Percentiles rank a stretch among this genome's conserved stretches.
Evolutionary conservation across 2,888 invertebrate species (phyloP).

Genomic region (Apotomis turbidana): DNA sequence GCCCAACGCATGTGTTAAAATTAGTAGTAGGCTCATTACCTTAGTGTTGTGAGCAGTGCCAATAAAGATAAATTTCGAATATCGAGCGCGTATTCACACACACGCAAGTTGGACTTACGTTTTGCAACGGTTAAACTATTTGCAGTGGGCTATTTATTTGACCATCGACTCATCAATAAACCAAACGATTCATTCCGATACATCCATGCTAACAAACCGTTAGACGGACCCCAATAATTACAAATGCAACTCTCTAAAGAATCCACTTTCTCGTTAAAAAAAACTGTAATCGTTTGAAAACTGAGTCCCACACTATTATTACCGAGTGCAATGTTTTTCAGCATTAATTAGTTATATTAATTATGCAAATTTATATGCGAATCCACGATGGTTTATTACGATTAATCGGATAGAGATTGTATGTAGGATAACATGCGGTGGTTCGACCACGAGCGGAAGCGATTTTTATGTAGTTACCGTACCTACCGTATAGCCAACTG

Average conservation of each 20-base stretch:
- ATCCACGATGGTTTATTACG: slow-evolving; percentile 75
- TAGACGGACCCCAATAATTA: slow-evolving; percentile 59
- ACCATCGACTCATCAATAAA: slow-evolving; percentile 16
- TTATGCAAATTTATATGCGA: slow-evolving; percentile 80
- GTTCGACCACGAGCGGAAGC: slow-evolving; percentile 25
- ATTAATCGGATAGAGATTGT: slow-evolving; percentile 75
- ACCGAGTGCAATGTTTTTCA: slow-evolving; percentile 62
- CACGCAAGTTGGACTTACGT: too few species aligned
- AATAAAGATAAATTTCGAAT: too few species aligned
- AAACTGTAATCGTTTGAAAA: slow-evolving; percentile 43
- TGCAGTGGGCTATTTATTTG: not conserved
- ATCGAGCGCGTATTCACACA: too few species aligned
- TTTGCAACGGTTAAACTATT: not conserved
- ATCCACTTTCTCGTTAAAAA: slow-evolving; percentile 57
- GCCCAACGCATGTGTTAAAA: too few species aligned
- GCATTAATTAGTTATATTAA: slow-evolving; percentile 78
- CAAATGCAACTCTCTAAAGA: slow-evolving; percentile 51
- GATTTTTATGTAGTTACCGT: not conserved
- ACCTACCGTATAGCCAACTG: too few species aligned
- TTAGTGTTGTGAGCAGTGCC: too few species aligned
- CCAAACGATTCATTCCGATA: slow-evolving; percentile 23
- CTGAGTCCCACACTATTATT: slow-evolving; percentile 68
- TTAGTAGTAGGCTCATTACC: too few species aligned
- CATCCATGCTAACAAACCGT: slow-evolving; percentile 55
- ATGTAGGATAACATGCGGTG: slow-evolving; percentile 49